Conservation (phyloP, 2,888 invertebrate species). For the Adelphocoris suturalis region DNA sequence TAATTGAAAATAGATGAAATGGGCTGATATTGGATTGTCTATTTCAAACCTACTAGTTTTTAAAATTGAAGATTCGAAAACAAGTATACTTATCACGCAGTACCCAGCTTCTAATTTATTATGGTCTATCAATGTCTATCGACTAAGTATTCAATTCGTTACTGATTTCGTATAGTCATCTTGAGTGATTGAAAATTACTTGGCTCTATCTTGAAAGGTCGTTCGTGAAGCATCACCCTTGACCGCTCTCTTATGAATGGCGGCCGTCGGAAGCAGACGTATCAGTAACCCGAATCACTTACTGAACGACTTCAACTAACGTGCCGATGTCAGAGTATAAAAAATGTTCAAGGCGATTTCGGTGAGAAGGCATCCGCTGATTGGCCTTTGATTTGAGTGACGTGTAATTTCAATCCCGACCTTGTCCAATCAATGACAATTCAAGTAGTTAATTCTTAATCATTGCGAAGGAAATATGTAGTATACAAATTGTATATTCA, state of each 20-base stretch:
- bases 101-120: too few species aligned
- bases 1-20: too few species aligned
- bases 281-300: not conserved
- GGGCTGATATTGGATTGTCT: too few species aligned
- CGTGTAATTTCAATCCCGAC: not conserved
- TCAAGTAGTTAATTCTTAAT: too few species aligned
- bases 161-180: not conserved
- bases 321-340: not conserved
- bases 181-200: not conserved
- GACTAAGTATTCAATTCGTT: not conserved
- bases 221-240: not conserved
- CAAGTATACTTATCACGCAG: too few species aligned
- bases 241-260: not conserved
- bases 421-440: not conserved
- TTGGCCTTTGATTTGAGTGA: not conserved
- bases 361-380: not conserved
- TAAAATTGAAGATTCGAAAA: too few species aligned
- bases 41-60: too few species aligned
- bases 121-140: not conserved
- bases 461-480: too few species aligned
- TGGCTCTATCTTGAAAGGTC: not conserved
- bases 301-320: not conserved
- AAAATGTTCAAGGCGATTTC: not conserved
- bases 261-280: slow-evolving; percentile 2
- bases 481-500: too few species aligned